Evolutionary conservation across 2,888 invertebrate genomes (phyloP).

Genomic region (Litoditis marina): DNA sequence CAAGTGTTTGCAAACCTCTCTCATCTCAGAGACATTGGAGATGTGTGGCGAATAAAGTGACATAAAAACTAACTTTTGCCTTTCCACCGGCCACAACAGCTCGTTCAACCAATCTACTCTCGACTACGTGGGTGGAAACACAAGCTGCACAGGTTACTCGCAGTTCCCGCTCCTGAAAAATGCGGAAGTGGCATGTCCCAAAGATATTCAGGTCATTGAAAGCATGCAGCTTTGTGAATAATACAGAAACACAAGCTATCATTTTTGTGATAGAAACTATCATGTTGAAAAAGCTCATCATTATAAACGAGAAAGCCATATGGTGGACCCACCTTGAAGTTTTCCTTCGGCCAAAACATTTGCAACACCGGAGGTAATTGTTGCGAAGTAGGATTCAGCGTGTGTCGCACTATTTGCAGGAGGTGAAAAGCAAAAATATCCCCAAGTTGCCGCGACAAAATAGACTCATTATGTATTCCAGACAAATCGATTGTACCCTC

Average conservation of each 20-base stretch:
- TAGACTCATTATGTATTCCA: conserved; percentile 14
- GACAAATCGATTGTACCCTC: conserved; percentile 17
- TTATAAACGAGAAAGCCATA: too few species aligned
- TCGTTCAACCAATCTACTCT: conserved; percentile 36
- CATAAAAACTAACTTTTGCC: conserved; percentile 34
- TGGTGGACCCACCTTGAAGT: conserved; percentile 39
- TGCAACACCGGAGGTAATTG: conserved; percentile 44
- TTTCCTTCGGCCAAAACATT: conserved; percentile 48
- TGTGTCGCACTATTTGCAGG: conserved; percentile 19
- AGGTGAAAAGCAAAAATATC: conserved; percentile 28
- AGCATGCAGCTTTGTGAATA: conserved; percentile 10
- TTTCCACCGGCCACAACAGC: conserved; percentile 43
- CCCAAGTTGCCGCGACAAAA: conserved; percentile 21
- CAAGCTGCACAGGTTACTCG: conserved; percentile 35
- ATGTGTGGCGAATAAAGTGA: neutral
- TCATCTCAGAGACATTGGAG: neutral
- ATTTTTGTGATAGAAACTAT: too few species aligned
- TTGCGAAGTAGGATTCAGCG: conserved; percentile 8
- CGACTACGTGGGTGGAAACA: conserved; percentile 24
- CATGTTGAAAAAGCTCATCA: too few species aligned
- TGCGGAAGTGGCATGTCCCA: too few species aligned
- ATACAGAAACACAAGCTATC: too few species aligned
- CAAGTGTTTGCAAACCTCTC: too few species aligned
- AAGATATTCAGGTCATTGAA: neutral
- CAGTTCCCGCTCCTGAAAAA: conserved; percentile 28